These are phyloP conservation scores for Matsumyia berberina DNA, from an alignment of 2,888 invertebrate genomes.

Conservation along the genomic window DNA sequence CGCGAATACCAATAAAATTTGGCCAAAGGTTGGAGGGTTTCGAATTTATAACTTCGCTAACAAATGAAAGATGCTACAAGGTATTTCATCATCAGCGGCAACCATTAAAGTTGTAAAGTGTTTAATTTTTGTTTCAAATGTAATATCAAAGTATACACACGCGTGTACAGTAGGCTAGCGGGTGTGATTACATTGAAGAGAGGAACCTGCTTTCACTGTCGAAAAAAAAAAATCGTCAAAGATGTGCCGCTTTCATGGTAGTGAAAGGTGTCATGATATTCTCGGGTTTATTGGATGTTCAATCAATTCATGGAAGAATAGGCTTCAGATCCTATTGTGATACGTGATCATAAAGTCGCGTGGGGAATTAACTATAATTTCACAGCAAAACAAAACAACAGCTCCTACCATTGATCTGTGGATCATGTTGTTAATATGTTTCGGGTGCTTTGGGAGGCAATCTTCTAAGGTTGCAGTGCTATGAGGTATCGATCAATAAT, in stretches of 20 bases:
- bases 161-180: neutral
- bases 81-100: slow-evolving; percentile 38
- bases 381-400: no score
- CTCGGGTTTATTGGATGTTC: neutral
- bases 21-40: slow-evolving; percentile 15
- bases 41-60: slow-evolving; percentile 42
- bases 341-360: neutral
- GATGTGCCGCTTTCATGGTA: slow-evolving; percentile 22
- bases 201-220: slow-evolving; percentile 22
- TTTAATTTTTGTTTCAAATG: neutral
- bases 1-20: slow-evolving; percentile 46
- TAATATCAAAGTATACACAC: neutral
- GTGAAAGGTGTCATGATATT: neutral
- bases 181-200: slow-evolving; percentile 3
- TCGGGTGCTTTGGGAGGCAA: no score
- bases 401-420: no score
- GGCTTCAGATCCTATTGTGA: neutral
- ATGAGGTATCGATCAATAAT: no score
- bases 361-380: neutral
- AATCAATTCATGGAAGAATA: neutral
- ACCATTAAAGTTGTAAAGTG: slow-evolving; percentile 4
- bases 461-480: no score
- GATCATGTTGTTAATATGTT: no score
- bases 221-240: slow-evolving; percentile 29
- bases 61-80: slow-evolving; percentile 66